Evolutionary conservation across 2,113 vertebrate genomes (phyloP), one percentile per base, ranked within the genome.

Genomic region (Chloroceryle aenea): DNA sequence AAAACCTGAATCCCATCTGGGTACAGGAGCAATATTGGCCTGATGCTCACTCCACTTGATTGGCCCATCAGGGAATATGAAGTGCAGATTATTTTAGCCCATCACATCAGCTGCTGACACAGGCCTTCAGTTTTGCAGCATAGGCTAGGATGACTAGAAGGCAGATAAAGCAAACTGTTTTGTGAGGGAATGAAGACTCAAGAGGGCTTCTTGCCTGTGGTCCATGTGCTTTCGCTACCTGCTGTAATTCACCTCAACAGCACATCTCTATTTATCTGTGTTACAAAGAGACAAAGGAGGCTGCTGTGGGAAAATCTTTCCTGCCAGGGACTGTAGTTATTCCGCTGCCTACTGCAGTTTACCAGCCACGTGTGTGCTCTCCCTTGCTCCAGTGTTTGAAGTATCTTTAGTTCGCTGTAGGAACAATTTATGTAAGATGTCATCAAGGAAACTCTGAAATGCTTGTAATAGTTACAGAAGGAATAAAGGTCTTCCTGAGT

Each of bases 211-310:
- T 74, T 88, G 92, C 88, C 72, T 66, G 12, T 42, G 72, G 62
- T 67, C 90, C 86, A 72, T 42, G 3, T 86, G 26, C 83, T 95
- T 95, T 89, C 89, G 93, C 79, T 90, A 86, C 94, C 95, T 97
- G 86, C 89, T 74, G 90, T 93, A 93, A 89, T 90, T 92, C 90
- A 96, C 89, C 93, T 95, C 90, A 86, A 38, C 79, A 86, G 26
- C 2, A 1, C 32, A 20, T 73, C 87, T 91, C 71, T 93, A 27
- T 91, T 96, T 94, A 69, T 90, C 67, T 59, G 23, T 62, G 13
- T 45, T 84, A 86, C 72, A 81, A 80, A 88, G 83, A 83, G 55
- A 94, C 92, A 96, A 97, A 84, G 47, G 50, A 80, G 92, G 34
- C 75, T 86, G 63, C 92, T 90, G 68, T 86, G 94, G 85, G 88